Evolutionary conservation across 2,797 vertebrate genomes (phyloP), one percentile per base, ranked within the genome.

Genomic region (Huso huso): DNA sequence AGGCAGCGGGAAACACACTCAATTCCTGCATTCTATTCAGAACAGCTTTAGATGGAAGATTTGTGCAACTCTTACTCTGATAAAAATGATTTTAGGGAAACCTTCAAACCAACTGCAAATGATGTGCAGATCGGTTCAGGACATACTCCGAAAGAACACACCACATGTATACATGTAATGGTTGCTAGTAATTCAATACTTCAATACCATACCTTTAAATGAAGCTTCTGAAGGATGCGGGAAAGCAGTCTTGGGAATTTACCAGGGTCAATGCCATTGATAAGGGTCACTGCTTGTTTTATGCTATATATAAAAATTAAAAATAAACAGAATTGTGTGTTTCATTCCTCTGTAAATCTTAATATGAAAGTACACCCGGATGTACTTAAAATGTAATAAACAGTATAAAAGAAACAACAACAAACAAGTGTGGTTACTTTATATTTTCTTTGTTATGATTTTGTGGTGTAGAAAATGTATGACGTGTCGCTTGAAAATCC

Each of bases 201-300:
- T 4, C 10, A 66, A 8, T 61, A 12, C 13, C 76, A 64, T 79
- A 97, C 96, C 94, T 97, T 98, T 61, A 96, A 77, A 76, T 98
- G 96, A 75, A 99, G 92, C 79, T 92, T 99, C 73, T 97, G 95
- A 67, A 95, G 87, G 66, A 99, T 95, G 23, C 92, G 90, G 7
- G 88, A 92, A 49, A 97, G 93, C 10, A 98, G 81, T 51, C 93
- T 88, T 68, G 93, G 92, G 77, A 97, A 95, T 75, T 93, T 93
- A 79, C 85, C 92, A 50, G 79, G 73, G 68, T 96, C 94, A 72
- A 96, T 83, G 0, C 77, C 72, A 65, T 95, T 98, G 74, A 98
- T 91, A 73, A 92, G 84, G 13, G 74, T 84, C 72, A 98, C 92
- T 0, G 94, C 95, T 82, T 93, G 91, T 80, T 92, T 96, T 71